phyloP scores from a whole-genome alignment of 2,113 vertebrate species.

The Anhinga anhinga region DNA sequence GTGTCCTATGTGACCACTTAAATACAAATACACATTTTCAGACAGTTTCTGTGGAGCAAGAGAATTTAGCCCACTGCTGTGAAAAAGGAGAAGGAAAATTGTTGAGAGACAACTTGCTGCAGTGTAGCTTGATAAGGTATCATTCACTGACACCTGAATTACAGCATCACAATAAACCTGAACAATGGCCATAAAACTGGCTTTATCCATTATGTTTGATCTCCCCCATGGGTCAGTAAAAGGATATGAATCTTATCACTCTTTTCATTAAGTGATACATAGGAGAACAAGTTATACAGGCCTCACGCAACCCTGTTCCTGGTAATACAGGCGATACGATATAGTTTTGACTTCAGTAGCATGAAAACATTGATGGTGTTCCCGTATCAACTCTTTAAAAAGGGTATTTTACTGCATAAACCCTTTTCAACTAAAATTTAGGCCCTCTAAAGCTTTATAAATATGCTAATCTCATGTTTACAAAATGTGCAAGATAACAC shows the following conservation, averaged over 20 bases:
- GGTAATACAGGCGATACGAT: not conserved
- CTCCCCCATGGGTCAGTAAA: not conserved
- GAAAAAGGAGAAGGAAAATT: not conserved
- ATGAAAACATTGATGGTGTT: not conserved
- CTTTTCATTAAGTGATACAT: not conserved
- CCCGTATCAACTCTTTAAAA: not conserved
- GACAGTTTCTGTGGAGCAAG: not conserved
- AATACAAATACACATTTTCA: not conserved
- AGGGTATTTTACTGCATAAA: not conserved
- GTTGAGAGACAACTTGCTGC: not conserved
- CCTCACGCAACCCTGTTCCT: not conserved
- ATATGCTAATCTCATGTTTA: not conserved
- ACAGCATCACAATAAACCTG: not conserved
- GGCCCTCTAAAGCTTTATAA: not conserved
- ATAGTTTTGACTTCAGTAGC: not conserved
- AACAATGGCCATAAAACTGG: not conserved
- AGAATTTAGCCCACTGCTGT: not conserved
- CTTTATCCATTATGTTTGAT: conserved; percentile 1
- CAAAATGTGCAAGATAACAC: not conserved
- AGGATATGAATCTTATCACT: not conserved
- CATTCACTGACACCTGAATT: not conserved
- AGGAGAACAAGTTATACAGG: not conserved
- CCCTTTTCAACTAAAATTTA: not conserved
- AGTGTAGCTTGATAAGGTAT: not conserved
- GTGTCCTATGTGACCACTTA: not conserved